Evolutionary conservation across 2,113 vertebrate species (phyloP).

Genomic region (Megaceryle torquata): DNA sequence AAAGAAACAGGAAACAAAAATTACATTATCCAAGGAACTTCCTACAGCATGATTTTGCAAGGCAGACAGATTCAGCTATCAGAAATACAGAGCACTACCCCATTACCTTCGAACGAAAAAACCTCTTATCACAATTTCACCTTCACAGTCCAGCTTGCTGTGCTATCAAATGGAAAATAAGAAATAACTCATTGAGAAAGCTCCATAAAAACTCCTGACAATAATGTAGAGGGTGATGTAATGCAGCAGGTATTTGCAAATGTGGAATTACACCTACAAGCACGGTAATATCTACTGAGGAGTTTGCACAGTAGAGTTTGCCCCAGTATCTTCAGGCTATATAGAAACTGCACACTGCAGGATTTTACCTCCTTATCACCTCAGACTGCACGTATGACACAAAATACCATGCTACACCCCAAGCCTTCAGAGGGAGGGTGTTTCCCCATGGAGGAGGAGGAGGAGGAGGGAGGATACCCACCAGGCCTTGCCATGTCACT

Average conservation of each 20-base stretch:
- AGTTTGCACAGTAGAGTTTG: neutral
- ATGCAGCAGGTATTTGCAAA: neutral
- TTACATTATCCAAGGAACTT: neutral
- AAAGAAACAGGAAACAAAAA: slow-evolving; percentile 30
- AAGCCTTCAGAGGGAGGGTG: rapidly evolving
- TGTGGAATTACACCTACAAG: neutral
- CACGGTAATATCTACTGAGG: neutral
- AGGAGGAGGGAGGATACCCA: neutral
- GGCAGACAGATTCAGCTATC: neutral
- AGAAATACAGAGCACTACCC: neutral
- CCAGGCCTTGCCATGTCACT: neutral
- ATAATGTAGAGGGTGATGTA: neutral
- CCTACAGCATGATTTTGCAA: neutral
- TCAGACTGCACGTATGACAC: neutral
- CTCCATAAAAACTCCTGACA: neutral
- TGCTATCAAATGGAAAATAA: neutral
- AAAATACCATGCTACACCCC: neutral
- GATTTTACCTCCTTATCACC: neutral
- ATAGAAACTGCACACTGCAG: neutral
- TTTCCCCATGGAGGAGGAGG: neutral
- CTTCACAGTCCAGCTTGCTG: neutral
- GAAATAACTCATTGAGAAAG: neutral
- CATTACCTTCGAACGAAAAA: neutral
- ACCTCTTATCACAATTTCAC: neutral
- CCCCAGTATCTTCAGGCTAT: rapidly evolving